Conservation (phyloP, 2,888 invertebrate species). For the Tridacna gigas region DNA sequence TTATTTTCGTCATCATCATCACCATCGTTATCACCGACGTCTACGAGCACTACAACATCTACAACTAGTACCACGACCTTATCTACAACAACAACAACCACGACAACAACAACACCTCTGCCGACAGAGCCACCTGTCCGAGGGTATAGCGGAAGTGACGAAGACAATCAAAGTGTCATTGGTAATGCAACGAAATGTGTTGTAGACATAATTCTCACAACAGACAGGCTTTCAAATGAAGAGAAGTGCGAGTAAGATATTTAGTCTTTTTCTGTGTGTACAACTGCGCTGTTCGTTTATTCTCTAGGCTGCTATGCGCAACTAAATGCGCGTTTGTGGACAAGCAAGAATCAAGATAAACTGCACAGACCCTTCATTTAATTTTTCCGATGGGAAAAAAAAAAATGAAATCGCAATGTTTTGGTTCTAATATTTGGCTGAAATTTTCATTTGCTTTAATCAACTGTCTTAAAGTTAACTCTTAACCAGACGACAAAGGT, state of each 20-base stretch:
- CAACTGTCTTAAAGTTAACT: too few species aligned
- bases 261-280: neutral
- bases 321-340: too few species aligned
- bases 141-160: constrained; percentile 47
- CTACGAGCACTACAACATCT: constrained; percentile 29
- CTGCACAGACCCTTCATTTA: too few species aligned
- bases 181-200: constrained; percentile 18
- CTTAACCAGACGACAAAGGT: too few species aligned
- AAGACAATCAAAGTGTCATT: constrained; percentile 29
- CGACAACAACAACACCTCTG: constrained; percentile 57
- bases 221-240: constrained; percentile 23
- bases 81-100: constrained; percentile 48
- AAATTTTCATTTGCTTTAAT: too few species aligned
- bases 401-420: too few species aligned
- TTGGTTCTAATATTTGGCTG: too few species aligned
- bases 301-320: too few species aligned
- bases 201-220: constrained; percentile 35
- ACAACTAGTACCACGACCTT: constrained; percentile 37
- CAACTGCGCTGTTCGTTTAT: too few species aligned
- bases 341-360: too few species aligned
- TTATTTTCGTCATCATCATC: constrained; percentile 22
- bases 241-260: constrained; percentile 44
- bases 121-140: constrained; percentile 57
- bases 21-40: constrained; percentile 23
- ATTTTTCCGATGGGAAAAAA: too few species aligned